Percentiles rank a stretch among this genome's conserved stretches.
Conservation (phyloP, 2,888 invertebrate species). For the Calephelis perditalis region DNA sequence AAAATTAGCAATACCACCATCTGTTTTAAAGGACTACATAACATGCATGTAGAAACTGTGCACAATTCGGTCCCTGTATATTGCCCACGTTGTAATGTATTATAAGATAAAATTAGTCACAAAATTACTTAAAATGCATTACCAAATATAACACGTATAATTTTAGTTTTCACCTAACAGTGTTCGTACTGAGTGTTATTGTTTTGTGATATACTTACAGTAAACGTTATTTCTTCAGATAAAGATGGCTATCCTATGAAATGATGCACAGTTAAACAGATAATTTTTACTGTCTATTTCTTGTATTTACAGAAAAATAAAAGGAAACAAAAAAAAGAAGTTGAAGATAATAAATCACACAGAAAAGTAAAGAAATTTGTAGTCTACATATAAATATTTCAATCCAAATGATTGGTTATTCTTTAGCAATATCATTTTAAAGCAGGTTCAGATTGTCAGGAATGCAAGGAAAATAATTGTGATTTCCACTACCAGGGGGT, state of each 20-base stretch:
- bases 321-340: conserved; percentile 41
- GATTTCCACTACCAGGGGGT: conserved; percentile 32
- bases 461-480: conserved; percentile 33
- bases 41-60: conserved; percentile 63
- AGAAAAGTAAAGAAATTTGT: conserved; percentile 15
- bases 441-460: conserved; percentile 43
- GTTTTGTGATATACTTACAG: conserved; percentile 78
- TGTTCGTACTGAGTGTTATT: conserved; percentile 76
- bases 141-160: conserved; percentile 45
- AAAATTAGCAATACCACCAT: conserved; percentile 55
- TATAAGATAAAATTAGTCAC: conserved; percentile 48
- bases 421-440: conserved; percentile 36
- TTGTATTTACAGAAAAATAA: conserved; percentile 73
- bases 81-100: conserved; percentile 36
- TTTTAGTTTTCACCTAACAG: conserved; percentile 72
- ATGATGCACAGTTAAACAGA: conserved; percentile 87
- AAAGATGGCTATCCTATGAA: conserved; percentile 84
- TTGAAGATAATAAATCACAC: conserved; percentile 24
- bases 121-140: conserved; percentile 51
- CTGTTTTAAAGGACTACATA: conserved; percentile 61
- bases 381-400: conserved; percentile 20
- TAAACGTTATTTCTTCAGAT: conserved; percentile 78
- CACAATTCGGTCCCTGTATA: conserved; percentile 50
- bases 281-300: conserved; percentile 82
- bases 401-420: conserved; percentile 24